Percentiles rank a stretch among this genome's conserved stretches.
Conservation (phyloP, 1,140 invertebrate genomes). For the Thrips palmi region DNA sequence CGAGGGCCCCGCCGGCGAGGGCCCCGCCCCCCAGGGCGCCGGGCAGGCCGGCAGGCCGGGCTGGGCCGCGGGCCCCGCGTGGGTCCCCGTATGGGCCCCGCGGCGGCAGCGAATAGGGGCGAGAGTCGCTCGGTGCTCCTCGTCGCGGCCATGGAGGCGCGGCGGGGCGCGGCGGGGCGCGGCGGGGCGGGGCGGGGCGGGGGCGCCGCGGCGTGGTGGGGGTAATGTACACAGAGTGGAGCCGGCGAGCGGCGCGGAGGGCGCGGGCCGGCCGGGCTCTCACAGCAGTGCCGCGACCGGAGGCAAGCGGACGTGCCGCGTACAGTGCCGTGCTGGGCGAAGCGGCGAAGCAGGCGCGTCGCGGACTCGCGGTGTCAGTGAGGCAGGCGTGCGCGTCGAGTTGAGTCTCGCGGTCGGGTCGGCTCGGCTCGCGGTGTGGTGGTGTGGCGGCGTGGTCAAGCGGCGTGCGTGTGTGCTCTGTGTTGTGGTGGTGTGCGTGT, state of each 20-base stretch:
- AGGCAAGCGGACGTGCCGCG: background rate
- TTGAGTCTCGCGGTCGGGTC: constrained; percentile 2
- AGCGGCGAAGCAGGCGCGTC: background rate
- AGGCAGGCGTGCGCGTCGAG: constrained; percentile 8
- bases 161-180: background rate
- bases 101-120: too few relatives aligned
- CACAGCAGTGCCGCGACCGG: background rate
- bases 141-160: too few relatives aligned
- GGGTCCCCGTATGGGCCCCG: too few relatives aligned
- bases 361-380: constrained; percentile 2
- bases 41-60: constrained; percentile 2
- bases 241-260: constrained; percentile 1
- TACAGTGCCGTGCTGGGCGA: background rate
- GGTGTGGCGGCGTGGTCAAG: too few relatives aligned
- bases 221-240: background rate
- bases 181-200: constrained; percentile 8
- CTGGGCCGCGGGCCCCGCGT: constrained; percentile 4
- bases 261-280: background rate
- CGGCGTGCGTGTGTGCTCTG: too few relatives aligned
- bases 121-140: too few relatives aligned
- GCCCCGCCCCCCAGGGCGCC: too few relatives aligned
- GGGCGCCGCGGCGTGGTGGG: background rate
- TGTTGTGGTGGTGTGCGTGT: too few relatives aligned
- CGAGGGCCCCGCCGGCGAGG: too few relatives aligned
- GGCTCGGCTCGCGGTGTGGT: background rate